phyloP scores from a whole-genome alignment of 2,888 invertebrate species.

The Kryphioiulus occultus region DNA sequence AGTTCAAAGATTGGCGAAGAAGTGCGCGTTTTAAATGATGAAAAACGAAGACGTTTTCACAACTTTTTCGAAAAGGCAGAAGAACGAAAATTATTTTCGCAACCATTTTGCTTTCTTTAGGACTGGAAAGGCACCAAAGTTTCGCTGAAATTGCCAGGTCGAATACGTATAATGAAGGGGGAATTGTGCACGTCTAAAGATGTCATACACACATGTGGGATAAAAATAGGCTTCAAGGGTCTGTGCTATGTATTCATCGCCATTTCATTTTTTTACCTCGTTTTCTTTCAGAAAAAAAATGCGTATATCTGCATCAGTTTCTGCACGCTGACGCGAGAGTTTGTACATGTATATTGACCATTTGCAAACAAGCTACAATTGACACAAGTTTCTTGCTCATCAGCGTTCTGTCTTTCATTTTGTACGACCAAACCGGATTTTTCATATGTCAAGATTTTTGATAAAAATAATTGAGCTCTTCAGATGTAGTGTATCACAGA shows the following conservation, averaged over 20 bases:
- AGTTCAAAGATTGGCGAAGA: not conserved
- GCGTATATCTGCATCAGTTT: not conserved
- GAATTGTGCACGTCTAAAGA: not conserved
- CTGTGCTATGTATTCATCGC: constrained; percentile 26
- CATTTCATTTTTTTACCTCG: not conserved
- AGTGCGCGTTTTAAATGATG: not conserved
- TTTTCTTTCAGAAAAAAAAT: not conserved
- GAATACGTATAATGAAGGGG: constrained; percentile 11
- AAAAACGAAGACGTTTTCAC: not conserved
- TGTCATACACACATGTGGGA: constrained; percentile 3
- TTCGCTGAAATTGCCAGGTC: not conserved
- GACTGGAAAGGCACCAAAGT: constrained; percentile 31
- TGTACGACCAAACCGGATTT: no score
- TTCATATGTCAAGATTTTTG: no score
- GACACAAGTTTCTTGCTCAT: no score
- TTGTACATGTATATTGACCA: no score
- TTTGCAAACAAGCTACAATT: no score
- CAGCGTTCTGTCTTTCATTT: no score
- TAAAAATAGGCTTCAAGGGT: constrained; percentile 27
- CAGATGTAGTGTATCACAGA: no score
- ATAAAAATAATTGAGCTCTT: no score
- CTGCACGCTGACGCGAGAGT: not conserved
- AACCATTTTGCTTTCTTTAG: constrained; percentile 7
- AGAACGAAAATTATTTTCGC: not conserved
- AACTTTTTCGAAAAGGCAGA: not conserved